Base-by-base conservation (phyloP, 1,140 invertebrate genomes). In the Cylas formicarius region DNA sequence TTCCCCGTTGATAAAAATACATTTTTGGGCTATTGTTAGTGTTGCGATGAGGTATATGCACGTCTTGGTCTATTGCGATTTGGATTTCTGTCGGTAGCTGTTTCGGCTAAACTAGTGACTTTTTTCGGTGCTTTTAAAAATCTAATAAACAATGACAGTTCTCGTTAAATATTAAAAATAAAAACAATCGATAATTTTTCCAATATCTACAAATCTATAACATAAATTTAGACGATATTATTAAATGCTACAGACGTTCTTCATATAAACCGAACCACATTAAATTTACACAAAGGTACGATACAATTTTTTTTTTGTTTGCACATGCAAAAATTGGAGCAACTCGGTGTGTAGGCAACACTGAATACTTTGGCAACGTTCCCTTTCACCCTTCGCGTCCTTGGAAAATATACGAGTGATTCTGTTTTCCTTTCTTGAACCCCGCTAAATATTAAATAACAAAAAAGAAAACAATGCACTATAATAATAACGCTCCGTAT, bases 401-500 rank as follows among this genome's bases (percentile, higher is more conserved):
- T n/a, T n/a, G n/a, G n/a, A n/a, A n/a, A n/a, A n/a, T n/a, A n/a
- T n/a, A n/a, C n/a, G n/a, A n/a, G n/a, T n/a, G n/a, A n/a, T 45
- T 43, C 41, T 44, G 39, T 26, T 48, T 47, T 50, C 22, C 35
- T 46, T 28, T 32, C 36, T 38, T 46, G n/a, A 20, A 32, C 8
- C 43, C 46, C 41, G 50, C 50, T 56, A 57, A 23, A 57, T 56
- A 58, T 56, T 58, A 58, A 54, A 58, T 56, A 58, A 58, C 56
- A 58, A 58, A 57, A 53, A 52, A 38, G 26, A 44, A 35, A 47
- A 56, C 44, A 55, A 53, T 41, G 53, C 48, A 48, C 46, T 48
- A 34, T 32, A 44, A 43, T 29, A 33, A 28, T 26, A n/a, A n/a
- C n/a, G n/a, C n/a, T n/a, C n/a, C n/a, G n/a, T n/a, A n/a, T n/a